These are phyloP conservation scores for Harpagifer antarcticus DNA, from an alignment of 2,797 vertebrate species.

Conservation along the genomic window DNA sequence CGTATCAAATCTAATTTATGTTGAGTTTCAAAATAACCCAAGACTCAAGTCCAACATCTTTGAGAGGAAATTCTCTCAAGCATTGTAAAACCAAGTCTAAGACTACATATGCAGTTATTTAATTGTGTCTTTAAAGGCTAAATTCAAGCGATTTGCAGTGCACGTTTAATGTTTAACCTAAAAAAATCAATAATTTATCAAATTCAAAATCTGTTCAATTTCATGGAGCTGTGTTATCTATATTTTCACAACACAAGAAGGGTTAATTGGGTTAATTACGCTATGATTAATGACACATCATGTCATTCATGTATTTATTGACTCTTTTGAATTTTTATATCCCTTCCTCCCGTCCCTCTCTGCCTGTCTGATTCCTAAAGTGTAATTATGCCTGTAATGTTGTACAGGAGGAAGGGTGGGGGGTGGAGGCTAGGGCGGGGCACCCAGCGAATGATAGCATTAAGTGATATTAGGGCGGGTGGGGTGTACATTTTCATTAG, in stretches of 20 bases:
- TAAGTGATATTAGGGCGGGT: slow-evolving; percentile 75
- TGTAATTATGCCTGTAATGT: slow-evolving; percentile 69
- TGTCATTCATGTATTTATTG: slow-evolving; percentile 8
- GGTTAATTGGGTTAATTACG: slow-evolving; percentile 5
- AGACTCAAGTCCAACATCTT: neutral
- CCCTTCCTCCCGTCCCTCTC: neutral
- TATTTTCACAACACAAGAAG: neutral
- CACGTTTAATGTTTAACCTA: neutral
- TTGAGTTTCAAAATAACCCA: neutral
- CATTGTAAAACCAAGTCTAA: neutral
- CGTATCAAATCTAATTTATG: no score
- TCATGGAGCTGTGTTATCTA: neutral
- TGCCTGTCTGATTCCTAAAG: slow-evolving; percentile 34
- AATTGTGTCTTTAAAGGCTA: no score
- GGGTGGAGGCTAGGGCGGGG: slow-evolving; percentile 24
- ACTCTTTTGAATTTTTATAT: slow-evolving; percentile 3
- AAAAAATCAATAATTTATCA: neutral
- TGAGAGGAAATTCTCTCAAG: neutral
- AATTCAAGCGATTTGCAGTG: neutral
- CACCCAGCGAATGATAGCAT: slow-evolving; percentile 59
- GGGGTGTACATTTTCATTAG: slow-evolving; percentile 82
- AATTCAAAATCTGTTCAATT: neutral
- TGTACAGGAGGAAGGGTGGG: slow-evolving; percentile 32
- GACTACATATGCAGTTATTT: rapidly evolving
- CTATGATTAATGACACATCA: slow-evolving; percentile 19